Evolutionary conservation across 2,113 vertebrate genomes (phyloP), one percentile per base, ranked within the genome.

Genomic region (Rhagologus leucostigma): DNA sequence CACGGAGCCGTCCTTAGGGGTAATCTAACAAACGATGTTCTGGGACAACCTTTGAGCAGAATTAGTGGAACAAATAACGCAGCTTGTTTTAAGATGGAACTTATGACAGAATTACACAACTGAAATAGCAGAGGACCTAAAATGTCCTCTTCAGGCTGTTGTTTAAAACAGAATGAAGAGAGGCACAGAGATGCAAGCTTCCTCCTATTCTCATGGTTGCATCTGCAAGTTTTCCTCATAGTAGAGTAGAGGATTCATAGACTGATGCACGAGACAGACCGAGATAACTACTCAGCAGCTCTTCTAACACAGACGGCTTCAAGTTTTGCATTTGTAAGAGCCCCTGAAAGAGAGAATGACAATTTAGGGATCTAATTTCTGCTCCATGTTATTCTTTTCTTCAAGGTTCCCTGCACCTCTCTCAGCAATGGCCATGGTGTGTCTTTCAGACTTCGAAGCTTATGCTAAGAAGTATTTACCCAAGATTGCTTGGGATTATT

Each of bases 401-500:
- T 70, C 47, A 95, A 97, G 98, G 95, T 98, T 98, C 59, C 91
- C 91, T 65, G 89, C 69, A 27, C 90, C 37, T 78, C 97, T 98
- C 90, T 98, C 71, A 15, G 97, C 98, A 90, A 99, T 99, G 99
- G 63, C 98, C 39, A 97, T 99, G 98, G 98, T 99, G 29, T 99
- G 99, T 94, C 94, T 99, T 88, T 98, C 98, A n/a, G 99, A 99
- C 94, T 99, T 99, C 4, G 98, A 99, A 97, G 97, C 97, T 59
- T 98, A 98, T n/a, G 99, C 99, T 4, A 99, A 97, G 56, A 97
- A 98, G 74, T 98, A 98, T 91, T 98, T 99, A 55, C 98, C 99
- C 47, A 99, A 99, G 95, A 89, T 97, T 35, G 97, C 97, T 22
- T 99, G 99, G 99, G 99, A 99, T 76, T 99, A 98, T 92, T 99